Conservation (phyloP, 2,797 vertebrate species). For the Prunella strophiata region DNA sequence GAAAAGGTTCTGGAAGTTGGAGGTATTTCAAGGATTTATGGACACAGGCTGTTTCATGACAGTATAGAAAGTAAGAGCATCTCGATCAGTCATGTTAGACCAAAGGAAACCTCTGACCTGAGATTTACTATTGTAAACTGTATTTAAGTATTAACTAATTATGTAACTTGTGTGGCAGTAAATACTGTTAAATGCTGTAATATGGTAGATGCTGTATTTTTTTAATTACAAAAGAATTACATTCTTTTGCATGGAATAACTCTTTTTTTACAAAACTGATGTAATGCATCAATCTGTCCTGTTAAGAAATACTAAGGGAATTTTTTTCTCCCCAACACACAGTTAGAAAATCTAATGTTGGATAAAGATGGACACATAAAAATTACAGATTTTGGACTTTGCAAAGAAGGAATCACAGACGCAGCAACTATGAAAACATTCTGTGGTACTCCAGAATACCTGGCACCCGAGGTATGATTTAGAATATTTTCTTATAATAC, state of each 20-base stretch:
- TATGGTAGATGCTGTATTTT: background rate
- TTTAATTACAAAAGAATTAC: background rate
- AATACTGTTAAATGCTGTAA: background rate
- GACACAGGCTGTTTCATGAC: background rate
- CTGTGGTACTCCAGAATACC: constrained; percentile 96
- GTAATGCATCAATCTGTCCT: background rate
- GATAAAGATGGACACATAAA: constrained; percentile 98
- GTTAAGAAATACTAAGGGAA: constrained; percentile 24
- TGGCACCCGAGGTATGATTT: constrained; percentile 90
- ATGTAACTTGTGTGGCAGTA: background rate
- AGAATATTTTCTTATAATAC: background rate
- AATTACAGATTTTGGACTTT: constrained; percentile 97
- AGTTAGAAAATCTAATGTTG: constrained; percentile 98
- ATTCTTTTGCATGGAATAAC: background rate
- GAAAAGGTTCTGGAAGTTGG: background rate
- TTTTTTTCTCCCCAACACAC: constrained; percentile 54
- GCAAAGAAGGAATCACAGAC: constrained; percentile 98
- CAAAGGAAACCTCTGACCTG: background rate
- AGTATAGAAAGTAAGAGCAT: background rate
- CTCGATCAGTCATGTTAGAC: background rate
- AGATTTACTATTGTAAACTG: background rate
- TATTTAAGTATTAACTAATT: background rate
- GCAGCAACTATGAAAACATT: constrained; percentile 98
- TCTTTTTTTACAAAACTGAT: background rate
- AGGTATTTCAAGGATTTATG: background rate